Evolutionary conservation across 2,888 invertebrate genomes (phyloP).

Genomic region (Tipula lateralis): DNA sequence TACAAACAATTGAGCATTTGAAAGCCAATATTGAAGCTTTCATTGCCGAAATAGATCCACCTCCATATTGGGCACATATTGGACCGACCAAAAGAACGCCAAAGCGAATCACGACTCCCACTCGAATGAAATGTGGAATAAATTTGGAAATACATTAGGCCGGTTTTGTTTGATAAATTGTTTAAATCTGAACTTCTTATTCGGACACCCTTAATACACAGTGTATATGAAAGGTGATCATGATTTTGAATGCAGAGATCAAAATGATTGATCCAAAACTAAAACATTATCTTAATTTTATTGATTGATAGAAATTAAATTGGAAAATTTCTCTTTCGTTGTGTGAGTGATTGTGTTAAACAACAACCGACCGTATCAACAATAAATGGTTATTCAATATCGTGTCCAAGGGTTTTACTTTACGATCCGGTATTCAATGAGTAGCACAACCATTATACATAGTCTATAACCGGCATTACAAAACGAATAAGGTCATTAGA

Average conservation of each 20-base stretch:
- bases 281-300: not conserved
- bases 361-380: not conserved
- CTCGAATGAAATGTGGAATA: too few relatives aligned
- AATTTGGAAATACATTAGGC: too few relatives aligned
- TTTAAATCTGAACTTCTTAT: too few relatives aligned
- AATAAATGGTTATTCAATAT: not conserved
- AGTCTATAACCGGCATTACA: not conserved
- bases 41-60: too few relatives aligned
- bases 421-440: not conserved
- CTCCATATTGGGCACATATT: too few relatives aligned
- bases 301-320: not conserved
- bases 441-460: not conserved
- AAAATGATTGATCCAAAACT: not conserved
- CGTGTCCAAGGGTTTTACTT: not conserved
- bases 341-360: not conserved
- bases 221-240: not conserved
- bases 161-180: too few relatives aligned
- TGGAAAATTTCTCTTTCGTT: not conserved
- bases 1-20: too few relatives aligned
- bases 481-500: conserved; percentile 2
- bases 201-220: too few relatives aligned
- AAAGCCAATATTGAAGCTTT: too few relatives aligned
- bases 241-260: not conserved
- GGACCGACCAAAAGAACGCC: too few relatives aligned
- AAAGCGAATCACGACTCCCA: too few relatives aligned